Evolutionary conservation across 2,888 invertebrate species (phyloP).

Genomic region (Nymphalis polychloros): DNA sequence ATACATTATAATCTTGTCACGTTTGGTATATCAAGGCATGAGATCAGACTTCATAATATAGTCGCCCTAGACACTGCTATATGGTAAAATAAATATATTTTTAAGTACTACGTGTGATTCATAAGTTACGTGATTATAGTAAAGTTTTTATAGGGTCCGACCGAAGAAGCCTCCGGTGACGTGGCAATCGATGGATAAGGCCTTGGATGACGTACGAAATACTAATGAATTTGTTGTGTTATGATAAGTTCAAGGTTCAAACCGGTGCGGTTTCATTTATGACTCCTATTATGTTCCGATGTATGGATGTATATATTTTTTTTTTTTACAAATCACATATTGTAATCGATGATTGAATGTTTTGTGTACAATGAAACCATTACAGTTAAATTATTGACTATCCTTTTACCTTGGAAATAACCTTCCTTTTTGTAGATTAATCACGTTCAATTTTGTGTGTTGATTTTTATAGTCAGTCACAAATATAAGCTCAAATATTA

Average conservation of each 20-base stretch:
- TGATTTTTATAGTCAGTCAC: too few relatives aligned
- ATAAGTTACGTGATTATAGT: constrained; percentile 23
- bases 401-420: constrained; percentile 4
- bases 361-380: constrained; percentile 13
- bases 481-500: too few relatives aligned
- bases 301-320: background rate
- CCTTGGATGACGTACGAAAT: constrained; percentile 37
- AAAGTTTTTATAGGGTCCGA: constrained; percentile 19
- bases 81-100: background rate
- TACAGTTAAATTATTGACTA: constrained; percentile 6
- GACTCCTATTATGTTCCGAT: constrained; percentile 9
- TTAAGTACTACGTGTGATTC: constrained; percentile 15
- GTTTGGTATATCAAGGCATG: constrained; percentile 1
- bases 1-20: background rate
- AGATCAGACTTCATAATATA: constrained; percentile 3
- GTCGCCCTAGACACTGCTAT: background rate
- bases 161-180: constrained; percentile 30
- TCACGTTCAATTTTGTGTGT: background rate
- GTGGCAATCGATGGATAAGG: constrained; percentile 35
- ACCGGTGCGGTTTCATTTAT: constrained; percentile 27
- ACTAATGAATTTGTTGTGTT: constrained; percentile 35
- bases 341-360: constrained; percentile 20
- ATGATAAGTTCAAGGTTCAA: constrained; percentile 41
- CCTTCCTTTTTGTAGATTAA: constrained; percentile 8
- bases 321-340: constrained; percentile 13